phyloP scores from a whole-genome alignment of 2,888 invertebrate species.

The Ctenicera cuprea region DNA sequence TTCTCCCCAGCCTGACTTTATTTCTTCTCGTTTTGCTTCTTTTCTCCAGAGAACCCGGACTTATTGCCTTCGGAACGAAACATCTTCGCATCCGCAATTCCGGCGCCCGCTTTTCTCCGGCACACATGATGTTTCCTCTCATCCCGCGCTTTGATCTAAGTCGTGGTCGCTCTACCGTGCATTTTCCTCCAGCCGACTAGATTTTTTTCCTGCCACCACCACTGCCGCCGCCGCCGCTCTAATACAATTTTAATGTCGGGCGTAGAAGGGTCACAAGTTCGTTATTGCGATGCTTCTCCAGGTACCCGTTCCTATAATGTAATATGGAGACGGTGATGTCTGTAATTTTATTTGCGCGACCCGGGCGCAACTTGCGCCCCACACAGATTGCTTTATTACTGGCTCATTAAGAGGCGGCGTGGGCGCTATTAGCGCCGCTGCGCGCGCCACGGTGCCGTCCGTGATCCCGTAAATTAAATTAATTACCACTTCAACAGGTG shows the following conservation, averaged over 20 bases:
- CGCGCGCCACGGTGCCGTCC: constrained; percentile 57
- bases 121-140: constrained; percentile 56
- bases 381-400: constrained; percentile 67
- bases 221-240: constrained; percentile 42
- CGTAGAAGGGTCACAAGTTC: constrained; percentile 54
- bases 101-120: constrained; percentile 52
- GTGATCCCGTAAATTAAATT: constrained; percentile 69
- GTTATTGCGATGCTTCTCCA: constrained; percentile 54
- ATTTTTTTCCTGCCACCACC: background rate
- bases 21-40: constrained; percentile 64
- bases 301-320: constrained; percentile 54
- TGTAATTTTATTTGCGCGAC: constrained; percentile 59
- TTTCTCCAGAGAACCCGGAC: constrained; percentile 64
- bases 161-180: constrained; percentile 53
- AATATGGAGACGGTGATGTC: constrained; percentile 53
- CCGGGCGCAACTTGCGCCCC: constrained; percentile 54
- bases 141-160: constrained; percentile 53
- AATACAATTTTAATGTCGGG: constrained; percentile 58
- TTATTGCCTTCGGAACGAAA: constrained; percentile 67
- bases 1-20: constrained; percentile 64
- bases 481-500: constrained; percentile 70
- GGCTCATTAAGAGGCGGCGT: constrained; percentile 65
- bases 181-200: background rate
- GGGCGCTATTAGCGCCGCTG: constrained; percentile 58
- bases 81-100: constrained; percentile 65